These are phyloP conservation scores for Globodera ellingtonae DNA, from an alignment of 1,140 invertebrate genomes.

Conservation along the genomic window DNA sequence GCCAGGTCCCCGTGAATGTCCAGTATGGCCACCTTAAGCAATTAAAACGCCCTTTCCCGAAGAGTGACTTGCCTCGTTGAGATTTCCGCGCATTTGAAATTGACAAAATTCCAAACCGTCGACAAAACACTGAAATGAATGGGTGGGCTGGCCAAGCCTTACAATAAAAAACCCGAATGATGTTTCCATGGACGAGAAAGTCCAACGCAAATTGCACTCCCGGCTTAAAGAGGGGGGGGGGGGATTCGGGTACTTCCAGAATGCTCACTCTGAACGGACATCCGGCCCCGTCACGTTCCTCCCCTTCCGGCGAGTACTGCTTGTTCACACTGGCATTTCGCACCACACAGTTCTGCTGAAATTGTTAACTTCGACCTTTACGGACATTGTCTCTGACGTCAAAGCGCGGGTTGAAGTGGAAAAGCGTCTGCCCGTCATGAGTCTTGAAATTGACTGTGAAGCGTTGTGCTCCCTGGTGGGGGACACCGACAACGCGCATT, in stretches of 20 bases:
- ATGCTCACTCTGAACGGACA: constrained; percentile 16
- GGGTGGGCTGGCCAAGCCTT: not conserved
- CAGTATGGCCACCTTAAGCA: constrained; percentile 18
- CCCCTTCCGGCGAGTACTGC: constrained; percentile 24
- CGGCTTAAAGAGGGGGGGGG: constrained; percentile 5
- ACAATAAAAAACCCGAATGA: constrained; percentile 9
- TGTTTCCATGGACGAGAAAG: constrained; percentile 25
- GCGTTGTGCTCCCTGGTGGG: constrained; percentile 10
- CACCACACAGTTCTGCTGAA: constrained; percentile 37
- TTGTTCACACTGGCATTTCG: constrained; percentile 27
- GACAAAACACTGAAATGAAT: constrained; percentile 35
- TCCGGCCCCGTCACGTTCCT: constrained; percentile 25
- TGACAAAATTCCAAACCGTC: constrained; percentile 29
- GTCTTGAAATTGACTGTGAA: constrained; percentile 28
- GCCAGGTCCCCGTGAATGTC: constrained; percentile 29
- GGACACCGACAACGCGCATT: constrained; percentile 23
- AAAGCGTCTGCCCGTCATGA: constrained; percentile 17
- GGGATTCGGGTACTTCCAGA: not conserved
- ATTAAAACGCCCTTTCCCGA: not conserved
- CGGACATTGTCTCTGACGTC: constrained; percentile 15
- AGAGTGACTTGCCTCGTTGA: not conserved
- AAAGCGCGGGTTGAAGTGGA: constrained; percentile 33
- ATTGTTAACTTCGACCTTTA: not conserved
- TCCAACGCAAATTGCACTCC: constrained; percentile 29
- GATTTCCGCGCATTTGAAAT: constrained; percentile 7